Evolutionary conservation across 2,113 vertebrate genomes (phyloP), one percentile per base, ranked within the genome.

Genomic region (Pagrus major): DNA sequence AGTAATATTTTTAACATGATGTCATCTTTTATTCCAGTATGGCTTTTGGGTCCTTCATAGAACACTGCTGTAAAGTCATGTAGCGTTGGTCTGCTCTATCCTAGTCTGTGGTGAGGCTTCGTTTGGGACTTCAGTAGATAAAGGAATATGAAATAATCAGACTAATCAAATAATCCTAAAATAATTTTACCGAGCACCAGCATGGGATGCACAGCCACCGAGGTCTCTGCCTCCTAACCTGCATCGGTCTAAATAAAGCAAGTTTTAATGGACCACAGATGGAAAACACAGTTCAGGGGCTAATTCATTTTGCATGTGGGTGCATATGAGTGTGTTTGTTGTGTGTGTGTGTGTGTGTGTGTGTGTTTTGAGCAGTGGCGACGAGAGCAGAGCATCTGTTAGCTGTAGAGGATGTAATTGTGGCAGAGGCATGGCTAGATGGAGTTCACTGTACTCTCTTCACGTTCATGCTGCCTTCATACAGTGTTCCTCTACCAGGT

Each of bases 211-310:
- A 49, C 31, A 21, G 41, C 44, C 0, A 5, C 66, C 64, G 9
- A 23, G 5, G 41, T 69, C 61, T 47, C 60, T 79, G 51, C 79
- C 64, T 85, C 41, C 37, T 6, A 60, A 86, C 75, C 74, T 78
- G 77, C 66, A 39, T 78, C 69, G 14, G 71, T 83, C 82, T 86
- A 76, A 82, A 84, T 78, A 81, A 84, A 88, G 84, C 84, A 54
- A 64, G 74, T 90, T 87, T 80, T 85, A 88, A 89, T 90, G 86
- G 76, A 65, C 59, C 76, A 29, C 83, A 84, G 85, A 84, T 83
- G 85, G 86, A 86, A 81, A 88, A 78, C 68, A 52, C 60, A 71
- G 86, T 78, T 85, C 80, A 79, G 72, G 74, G 78, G 68, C 61
- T 87, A 86, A 88, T 89, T 86, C 54, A 63, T 76, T 85, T 74